Evolutionary conservation across 2,888 invertebrate genomes (phyloP).

Genomic region (Lymantria monacha): DNA sequence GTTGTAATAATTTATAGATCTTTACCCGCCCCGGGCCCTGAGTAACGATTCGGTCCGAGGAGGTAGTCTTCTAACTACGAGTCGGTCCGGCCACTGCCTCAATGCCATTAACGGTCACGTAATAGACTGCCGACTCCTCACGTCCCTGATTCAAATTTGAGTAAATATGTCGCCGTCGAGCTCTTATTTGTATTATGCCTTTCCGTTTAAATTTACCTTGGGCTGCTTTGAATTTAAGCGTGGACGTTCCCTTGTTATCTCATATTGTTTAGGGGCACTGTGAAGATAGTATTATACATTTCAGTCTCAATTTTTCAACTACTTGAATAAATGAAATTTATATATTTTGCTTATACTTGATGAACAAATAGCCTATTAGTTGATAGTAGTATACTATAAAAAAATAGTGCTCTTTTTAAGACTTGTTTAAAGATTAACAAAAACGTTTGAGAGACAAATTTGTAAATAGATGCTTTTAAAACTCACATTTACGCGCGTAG

Average conservation of each 20-base stretch:
- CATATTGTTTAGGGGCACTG: slow-evolving; percentile 43
- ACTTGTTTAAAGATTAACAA: too few species aligned
- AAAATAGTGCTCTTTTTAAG: too few species aligned
- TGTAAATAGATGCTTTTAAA: too few species aligned
- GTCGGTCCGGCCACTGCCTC: slow-evolving; percentile 43
- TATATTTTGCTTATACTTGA: too few species aligned
- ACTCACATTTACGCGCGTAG: too few species aligned
- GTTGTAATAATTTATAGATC: slow-evolving; percentile 78
- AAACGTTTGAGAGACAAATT: too few species aligned
- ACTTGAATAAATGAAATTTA: too few species aligned
- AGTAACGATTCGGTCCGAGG: slow-evolving; percentile 60
- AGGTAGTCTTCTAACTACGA: slow-evolving; percentile 48
- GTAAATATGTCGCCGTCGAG: slow-evolving; percentile 64
- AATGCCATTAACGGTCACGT: slow-evolving; percentile 75
- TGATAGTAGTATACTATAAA: too few species aligned
- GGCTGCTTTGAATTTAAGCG: slow-evolving; percentile 54
- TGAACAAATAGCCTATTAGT: too few species aligned
- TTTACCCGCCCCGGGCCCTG: slow-evolving; percentile 70
- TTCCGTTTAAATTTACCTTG: slow-evolving; percentile 58
- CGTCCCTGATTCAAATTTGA: slow-evolving; percentile 72
- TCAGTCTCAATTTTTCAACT: neutral
- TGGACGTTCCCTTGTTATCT: slow-evolving; percentile 50
- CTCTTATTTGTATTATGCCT: slow-evolving; percentile 57
- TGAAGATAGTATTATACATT: slow-evolving; percentile 32
- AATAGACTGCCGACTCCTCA: slow-evolving; percentile 67